A percentile compares a stretch with the other conserved stretches of the same genome.
These are phyloP conservation scores for Euzetes globulus DNA, from an alignment of 2,888 invertebrate species.

Conservation along the genomic window DNA sequence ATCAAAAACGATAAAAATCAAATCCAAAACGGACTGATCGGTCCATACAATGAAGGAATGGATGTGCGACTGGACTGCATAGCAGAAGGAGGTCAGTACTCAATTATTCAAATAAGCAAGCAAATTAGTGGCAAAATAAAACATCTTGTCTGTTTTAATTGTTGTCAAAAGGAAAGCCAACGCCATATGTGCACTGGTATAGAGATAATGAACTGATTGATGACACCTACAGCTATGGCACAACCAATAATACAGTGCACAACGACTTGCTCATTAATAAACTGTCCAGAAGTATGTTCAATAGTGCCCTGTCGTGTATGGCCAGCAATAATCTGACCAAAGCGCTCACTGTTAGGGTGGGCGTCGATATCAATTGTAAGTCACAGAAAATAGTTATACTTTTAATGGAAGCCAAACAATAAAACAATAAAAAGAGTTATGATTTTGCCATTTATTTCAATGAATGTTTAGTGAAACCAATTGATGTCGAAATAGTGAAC, in stretches of 20 bases:
- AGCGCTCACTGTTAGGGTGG: conserved; percentile 17
- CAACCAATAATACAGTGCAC: background rate
- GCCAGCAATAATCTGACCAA: conserved; percentile 21
- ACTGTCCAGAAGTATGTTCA: conserved; percentile 17
- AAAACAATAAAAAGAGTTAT: background rate
- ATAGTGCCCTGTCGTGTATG: conserved; percentile 28
- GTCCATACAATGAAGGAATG: conserved; percentile 27
- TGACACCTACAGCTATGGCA: conserved; percentile 11
- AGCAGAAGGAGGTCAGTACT: conserved; percentile 18
- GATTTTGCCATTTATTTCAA: background rate
- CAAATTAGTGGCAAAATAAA: background rate
- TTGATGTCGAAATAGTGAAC: conserved; percentile 26
- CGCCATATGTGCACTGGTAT: conserved; percentile 30
- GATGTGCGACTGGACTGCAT: conserved; percentile 28
- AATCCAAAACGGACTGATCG: conserved; percentile 28
- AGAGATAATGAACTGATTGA: conserved; percentile 32
- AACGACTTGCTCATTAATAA: conserved; percentile 31
- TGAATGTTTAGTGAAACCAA: conserved; percentile 19
- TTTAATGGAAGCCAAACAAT: background rate
- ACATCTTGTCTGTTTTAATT: background rate
- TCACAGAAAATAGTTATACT: background rate
- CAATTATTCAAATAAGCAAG: background rate
- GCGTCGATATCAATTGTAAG: conserved; percentile 32
- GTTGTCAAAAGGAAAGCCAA: conserved; percentile 7
- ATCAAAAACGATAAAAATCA: conserved; percentile 27